Evolutionary conservation across 2,113 vertebrate genomes (phyloP).

Genomic region (Gracilinanus agilis): DNA sequence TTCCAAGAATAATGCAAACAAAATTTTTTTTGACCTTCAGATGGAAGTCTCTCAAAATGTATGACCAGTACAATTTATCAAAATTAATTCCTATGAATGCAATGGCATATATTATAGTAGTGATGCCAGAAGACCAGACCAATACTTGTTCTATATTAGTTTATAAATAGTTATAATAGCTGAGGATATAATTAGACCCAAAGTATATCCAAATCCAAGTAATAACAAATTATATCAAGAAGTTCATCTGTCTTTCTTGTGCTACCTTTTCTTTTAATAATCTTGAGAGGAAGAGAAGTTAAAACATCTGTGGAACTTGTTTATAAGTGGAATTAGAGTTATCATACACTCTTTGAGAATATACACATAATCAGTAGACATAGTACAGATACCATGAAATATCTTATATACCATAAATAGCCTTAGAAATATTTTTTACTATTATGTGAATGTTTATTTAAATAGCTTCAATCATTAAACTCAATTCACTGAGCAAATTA

Average conservation of each 20-base stretch:
- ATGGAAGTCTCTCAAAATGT: background rate
- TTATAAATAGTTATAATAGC: background rate
- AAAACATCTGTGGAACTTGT: background rate
- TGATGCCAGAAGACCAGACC: background rate
- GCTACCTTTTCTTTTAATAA: background rate
- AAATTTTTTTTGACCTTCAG: background rate
- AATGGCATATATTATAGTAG: background rate
- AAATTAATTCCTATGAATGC: background rate
- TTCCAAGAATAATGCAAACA: background rate
- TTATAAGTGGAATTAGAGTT: background rate
- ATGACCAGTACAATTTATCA: background rate
- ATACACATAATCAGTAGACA: background rate
- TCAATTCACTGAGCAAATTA: background rate
- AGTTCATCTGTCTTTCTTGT: background rate
- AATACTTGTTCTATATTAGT: background rate
- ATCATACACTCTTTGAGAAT: background rate
- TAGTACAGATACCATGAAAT: background rate
- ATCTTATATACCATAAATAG: background rate
- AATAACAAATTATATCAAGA: background rate
- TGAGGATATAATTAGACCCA: background rate
- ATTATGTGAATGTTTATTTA: background rate
- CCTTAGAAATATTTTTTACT: background rate
- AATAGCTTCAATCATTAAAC: background rate
- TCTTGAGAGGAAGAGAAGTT: background rate
- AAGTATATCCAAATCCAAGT: background rate